phyloP scores from a whole-genome alignment of 1,140 invertebrate genomes.

The Drosophila lini region DNA sequence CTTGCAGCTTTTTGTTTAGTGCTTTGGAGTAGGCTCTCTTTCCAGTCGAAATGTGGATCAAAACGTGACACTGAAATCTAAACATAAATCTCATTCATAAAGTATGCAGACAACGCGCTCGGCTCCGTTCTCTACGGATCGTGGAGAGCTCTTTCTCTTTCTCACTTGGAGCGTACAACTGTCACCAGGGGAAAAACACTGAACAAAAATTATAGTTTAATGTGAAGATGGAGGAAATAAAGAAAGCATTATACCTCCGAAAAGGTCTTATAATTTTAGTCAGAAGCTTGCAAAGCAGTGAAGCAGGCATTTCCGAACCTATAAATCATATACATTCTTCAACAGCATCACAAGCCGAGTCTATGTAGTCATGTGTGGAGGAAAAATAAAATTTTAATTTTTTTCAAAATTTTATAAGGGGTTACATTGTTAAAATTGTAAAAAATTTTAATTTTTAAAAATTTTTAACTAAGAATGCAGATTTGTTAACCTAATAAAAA shows the following conservation, averaged over 20 bases:
- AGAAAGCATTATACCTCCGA: no score
- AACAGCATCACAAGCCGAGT: neutral
- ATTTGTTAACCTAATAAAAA: no score
- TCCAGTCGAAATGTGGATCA: constrained; percentile 65
- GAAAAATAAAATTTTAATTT: neutral
- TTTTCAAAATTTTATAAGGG: neutral
- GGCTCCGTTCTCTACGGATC: constrained; percentile 4
- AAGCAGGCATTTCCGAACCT: neutral
- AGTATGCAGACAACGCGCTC: constrained; percentile 57
- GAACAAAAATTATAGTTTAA: neutral
- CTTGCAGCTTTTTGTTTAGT: constrained; percentile 6
- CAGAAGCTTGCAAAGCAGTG: no score
- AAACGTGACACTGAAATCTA: constrained; percentile 81
- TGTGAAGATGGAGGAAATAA: no score
- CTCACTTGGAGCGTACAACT: constrained; percentile 17
- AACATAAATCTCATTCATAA: constrained; percentile 78
- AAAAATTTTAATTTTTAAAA: no score
- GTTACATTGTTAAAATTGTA: no score
- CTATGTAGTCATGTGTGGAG: neutral
- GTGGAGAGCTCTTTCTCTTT: neutral
- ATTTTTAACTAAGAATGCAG: no score
- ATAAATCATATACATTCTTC: neutral
- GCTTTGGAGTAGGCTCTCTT: constrained; percentile 2
- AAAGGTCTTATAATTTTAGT: no score
- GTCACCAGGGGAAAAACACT: constrained; percentile 14